A percentile compares a stretch with the other conserved stretches of the same genome.
Evolutionary conservation across 2,113 vertebrate species (phyloP).

Genomic region (Plectropomus leopardus): DNA sequence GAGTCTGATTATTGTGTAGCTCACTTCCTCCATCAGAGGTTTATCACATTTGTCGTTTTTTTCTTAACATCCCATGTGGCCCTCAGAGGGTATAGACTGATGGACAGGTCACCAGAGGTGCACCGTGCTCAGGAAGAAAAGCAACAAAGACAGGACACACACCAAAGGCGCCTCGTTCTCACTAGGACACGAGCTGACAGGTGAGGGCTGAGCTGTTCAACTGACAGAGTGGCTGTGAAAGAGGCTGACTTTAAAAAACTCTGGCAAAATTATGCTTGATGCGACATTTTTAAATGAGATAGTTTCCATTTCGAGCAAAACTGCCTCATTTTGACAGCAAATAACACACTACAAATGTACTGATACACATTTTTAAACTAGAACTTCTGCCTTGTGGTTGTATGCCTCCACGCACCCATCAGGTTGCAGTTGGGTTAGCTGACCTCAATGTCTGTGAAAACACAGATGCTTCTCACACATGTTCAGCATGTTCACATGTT

Average conservation of each 20-base stretch:
- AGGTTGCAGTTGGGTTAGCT: no score
- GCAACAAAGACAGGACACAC: constrained; percentile 9
- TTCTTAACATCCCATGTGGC: constrained; percentile 39
- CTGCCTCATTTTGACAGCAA: background rate
- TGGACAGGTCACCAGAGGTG: constrained; percentile 23
- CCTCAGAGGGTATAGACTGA: constrained; percentile 29
- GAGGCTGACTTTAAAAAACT: background rate
- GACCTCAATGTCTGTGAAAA: no score
- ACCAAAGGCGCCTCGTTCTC: constrained; percentile 13
- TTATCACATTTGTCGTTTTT: constrained; percentile 18
- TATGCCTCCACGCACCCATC: no score
- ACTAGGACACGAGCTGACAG: constrained; percentile 38
- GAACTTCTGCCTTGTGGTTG: no score
- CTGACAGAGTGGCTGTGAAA: background rate
- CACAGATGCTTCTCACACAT: no score
- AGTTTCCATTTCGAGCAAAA: background rate
- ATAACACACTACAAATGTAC: background rate
- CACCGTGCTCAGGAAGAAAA: constrained; percentile 10
- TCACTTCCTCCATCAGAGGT: background rate
- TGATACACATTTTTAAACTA: background rate
- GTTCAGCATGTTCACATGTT: no score
- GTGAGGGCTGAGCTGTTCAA: constrained; percentile 13
- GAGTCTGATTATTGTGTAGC: constrained; percentile 31
- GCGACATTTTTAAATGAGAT: background rate
- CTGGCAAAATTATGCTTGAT: background rate